Evolutionary conservation across 2,888 invertebrate genomes (phyloP), one percentile per base, ranked within the genome.

Genomic region (Agrochola lychnidis): DNA sequence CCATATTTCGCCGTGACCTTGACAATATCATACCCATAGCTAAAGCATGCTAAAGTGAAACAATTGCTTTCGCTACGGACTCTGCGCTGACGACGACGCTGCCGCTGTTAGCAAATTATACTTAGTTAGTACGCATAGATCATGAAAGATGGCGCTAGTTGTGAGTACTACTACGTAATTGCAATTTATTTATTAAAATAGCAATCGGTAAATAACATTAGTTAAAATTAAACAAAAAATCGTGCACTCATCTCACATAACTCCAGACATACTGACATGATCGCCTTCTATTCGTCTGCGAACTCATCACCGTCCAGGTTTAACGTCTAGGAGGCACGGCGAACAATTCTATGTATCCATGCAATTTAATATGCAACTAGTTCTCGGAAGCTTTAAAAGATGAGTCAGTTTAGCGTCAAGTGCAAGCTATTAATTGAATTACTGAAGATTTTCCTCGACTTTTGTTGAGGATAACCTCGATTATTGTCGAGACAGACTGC

Each of bases 61-160:
- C 93, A 78, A 93, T 93, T 92, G 89, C 88, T 88, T 94, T 93
- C 87, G 92, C 77, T 80, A 83, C 89, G 75, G 79, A 30, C 22
- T 40, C 57, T 48, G 19, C 74, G 40, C 61, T n/a, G 22, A 22
- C 61, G 36, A 45, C 19, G 42, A 9, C 14, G 25, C 25, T 48
- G 5, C 30, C 14, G 25, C 25, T 48, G 5, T 42, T 19, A 16
- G 22, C 51, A 25, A 78, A 51, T 22, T 12, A 25, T 25, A 16
- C 14, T 57, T 16, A 25, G 36, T 64, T 56, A 79, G 68, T 75
- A 51, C 72, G 9, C 12, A 59, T 67, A 70, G 64, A 73, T 71
- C 62, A 53, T 57, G 16, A 48, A 4, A 85, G 85, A 78, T 85
- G 83, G 73, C 83, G 81, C n/a, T 56, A 75, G 42, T 42, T 53